phyloP scores from a whole-genome alignment of 1,140 invertebrate species.

The Halyomorpha halys region DNA sequence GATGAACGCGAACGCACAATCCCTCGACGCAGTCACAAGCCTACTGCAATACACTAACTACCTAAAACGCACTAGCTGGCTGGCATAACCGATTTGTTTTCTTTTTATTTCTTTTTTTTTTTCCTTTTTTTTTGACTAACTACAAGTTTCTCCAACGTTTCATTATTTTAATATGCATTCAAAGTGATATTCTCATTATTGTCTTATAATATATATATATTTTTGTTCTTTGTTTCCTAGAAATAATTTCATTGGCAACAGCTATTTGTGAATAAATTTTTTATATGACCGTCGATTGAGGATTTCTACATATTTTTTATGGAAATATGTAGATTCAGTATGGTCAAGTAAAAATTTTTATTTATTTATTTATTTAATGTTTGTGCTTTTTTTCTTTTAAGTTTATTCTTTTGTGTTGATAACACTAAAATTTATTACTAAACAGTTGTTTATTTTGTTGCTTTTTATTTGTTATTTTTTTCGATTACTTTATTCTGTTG shows the following conservation, averaged over 20 bases:
- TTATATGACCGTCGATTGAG: background rate
- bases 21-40: constrained; percentile 23
- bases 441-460: background rate
- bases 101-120: constrained; percentile 15
- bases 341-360: constrained; percentile 7
- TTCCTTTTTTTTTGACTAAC: constrained; percentile 14
- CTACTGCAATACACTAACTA: constrained; percentile 26
- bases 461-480: constrained; percentile 13
- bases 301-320: constrained; percentile 14
- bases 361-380: constrained; percentile 12
- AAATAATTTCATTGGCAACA: constrained; percentile 8
- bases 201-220: constrained; percentile 1
- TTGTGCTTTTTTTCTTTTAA: background rate
- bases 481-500: constrained; percentile 9
- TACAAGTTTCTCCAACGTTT: constrained; percentile 10
- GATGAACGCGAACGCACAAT: constrained; percentile 26
- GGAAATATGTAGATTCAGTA: constrained; percentile 4
- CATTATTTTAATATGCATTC: constrained; percentile 10
- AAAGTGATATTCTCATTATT: constrained; percentile 18
- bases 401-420: background rate
- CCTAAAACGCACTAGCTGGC: constrained; percentile 22
- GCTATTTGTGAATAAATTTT: constrained; percentile 12
- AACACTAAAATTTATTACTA: background rate
- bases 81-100: constrained; percentile 23
- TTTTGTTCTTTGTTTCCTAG: background rate